Conservation (phyloP, 2,888 invertebrate genomes). For the Macrophya annulata region DNA sequence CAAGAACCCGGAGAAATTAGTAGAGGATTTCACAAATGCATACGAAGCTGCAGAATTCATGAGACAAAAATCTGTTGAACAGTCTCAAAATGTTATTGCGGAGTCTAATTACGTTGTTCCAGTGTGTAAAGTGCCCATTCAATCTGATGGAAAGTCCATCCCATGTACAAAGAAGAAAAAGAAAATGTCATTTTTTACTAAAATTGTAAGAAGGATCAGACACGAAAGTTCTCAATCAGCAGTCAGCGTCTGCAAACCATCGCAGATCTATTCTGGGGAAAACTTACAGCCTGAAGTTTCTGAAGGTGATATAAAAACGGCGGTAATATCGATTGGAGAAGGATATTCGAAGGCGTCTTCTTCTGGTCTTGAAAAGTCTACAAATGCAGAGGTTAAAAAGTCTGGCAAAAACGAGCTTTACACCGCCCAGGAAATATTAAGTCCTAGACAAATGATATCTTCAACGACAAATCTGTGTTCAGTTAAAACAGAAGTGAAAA, state of each 20-base stretch:
- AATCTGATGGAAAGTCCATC: not conserved
- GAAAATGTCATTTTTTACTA: constrained; percentile 17
- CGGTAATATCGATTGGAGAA: not conserved
- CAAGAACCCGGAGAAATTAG: constrained; percentile 12
- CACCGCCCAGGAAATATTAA: constrained; percentile 61
- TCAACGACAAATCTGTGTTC: constrained; percentile 61
- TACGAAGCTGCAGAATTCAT: constrained; percentile 27
- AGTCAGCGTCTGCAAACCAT: not conserved
- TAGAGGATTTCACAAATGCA: not conserved
- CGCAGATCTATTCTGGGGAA: not conserved
- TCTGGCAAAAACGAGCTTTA: constrained; percentile 17
- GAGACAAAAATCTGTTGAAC: not conserved
- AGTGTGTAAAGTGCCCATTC: not conserved
- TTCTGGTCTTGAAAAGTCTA: not conserved
- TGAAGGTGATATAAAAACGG: not conserved
- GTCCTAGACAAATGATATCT: constrained; percentile 60
- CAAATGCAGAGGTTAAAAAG: not conserved
- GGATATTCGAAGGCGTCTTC: not conserved
- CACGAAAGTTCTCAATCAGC: not conserved
- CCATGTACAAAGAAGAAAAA: not conserved
- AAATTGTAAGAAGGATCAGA: constrained; percentile 8
- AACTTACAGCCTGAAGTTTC: not conserved
- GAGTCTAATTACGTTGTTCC: not conserved
- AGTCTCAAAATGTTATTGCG: not conserved
- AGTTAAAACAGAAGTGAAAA: constrained; percentile 55